A percentile compares a stretch with the other conserved stretches of the same genome.
These are phyloP conservation scores for Tryphoninae sp. DNA, from an alignment of 2,888 invertebrate genomes.

Conservation along the genomic window DNA sequence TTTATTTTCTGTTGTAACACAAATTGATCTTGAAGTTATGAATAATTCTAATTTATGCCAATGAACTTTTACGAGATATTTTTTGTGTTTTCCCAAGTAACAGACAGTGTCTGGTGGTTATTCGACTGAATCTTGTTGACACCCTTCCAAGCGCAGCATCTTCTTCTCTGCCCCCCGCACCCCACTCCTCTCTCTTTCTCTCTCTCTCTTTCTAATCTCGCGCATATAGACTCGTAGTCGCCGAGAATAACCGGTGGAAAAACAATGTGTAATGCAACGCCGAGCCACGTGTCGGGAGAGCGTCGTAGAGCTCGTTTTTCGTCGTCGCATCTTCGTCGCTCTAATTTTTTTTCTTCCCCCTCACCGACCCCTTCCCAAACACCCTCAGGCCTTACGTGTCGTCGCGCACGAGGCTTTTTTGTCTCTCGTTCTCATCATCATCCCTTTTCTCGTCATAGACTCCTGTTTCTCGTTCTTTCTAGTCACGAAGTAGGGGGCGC, in stretches of 20 bases:
- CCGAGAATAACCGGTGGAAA: constrained; percentile 57
- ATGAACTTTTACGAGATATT: not conserved
- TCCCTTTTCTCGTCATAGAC: constrained; percentile 54
- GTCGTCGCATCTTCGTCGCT: constrained; percentile 53
- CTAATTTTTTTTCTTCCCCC: constrained; percentile 37
- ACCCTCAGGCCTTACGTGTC: constrained; percentile 2
- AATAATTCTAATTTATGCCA: too few relatives aligned
- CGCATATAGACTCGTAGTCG: constrained; percentile 38
- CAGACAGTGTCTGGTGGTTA: constrained; percentile 2
- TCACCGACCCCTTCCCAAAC: constrained; percentile 10
- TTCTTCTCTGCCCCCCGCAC: not conserved
- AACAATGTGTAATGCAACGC: constrained; percentile 58
- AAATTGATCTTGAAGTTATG: too few relatives aligned
- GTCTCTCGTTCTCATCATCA: constrained; percentile 54
- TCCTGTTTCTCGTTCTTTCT: constrained; percentile 15
- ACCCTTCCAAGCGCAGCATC: constrained; percentile 11
- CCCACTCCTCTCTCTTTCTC: not conserved
- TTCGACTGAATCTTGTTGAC: constrained; percentile 33
- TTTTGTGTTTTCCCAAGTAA: constrained; percentile 4
- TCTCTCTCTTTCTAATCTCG: constrained; percentile 2
- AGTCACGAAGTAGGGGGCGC: not conserved
- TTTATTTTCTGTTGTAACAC: too few relatives aligned
- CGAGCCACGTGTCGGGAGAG: constrained; percentile 54
- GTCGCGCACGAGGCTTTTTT: constrained; percentile 42
- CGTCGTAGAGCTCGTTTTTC: constrained; percentile 49